Evolutionary conservation across 1,140 invertebrate species (phyloP).

Genomic region (Penaeus japonicus): DNA sequence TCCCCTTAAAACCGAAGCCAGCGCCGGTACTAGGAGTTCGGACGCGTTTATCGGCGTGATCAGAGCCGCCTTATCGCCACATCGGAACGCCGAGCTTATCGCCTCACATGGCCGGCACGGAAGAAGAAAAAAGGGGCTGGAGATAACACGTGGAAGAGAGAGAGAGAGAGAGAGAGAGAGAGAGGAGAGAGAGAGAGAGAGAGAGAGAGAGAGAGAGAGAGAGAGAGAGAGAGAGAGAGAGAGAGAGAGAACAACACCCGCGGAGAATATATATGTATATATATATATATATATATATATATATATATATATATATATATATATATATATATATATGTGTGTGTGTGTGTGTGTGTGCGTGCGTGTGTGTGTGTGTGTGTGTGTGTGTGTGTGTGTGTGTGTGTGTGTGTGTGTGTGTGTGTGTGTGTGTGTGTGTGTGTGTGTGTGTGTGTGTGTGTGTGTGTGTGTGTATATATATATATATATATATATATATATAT

Average conservation of each 20-base stretch:
- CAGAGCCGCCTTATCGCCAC: slow-evolving; percentile 37
- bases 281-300: no score
- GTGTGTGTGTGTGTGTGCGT: no score
- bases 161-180: slow-evolving; percentile 14
- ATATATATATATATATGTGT: no score
- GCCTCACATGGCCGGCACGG: slow-evolving; percentile 25
- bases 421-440: no score
- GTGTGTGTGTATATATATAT: no score
- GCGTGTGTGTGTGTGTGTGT: no score
- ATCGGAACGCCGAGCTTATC: slow-evolving; percentile 45
- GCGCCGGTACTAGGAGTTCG: not conserved
- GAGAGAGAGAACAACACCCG: not conserved
- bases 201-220: not conserved
- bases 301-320: no score
- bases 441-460: no score
- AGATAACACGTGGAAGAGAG: slow-evolving; percentile 11
- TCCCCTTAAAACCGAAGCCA: not conserved
- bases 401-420: no score
- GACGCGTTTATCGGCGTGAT: slow-evolving; percentile 28
- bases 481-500: no score
- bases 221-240: not conserved
- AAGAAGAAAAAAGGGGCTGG: slow-evolving; percentile 32
- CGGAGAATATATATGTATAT: no score
- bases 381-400: no score
- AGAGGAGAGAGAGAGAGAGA: not conserved